Evolutionary conservation across 2,113 vertebrate genomes (phyloP).

Genomic region (Geothlypis trichas): DNA sequence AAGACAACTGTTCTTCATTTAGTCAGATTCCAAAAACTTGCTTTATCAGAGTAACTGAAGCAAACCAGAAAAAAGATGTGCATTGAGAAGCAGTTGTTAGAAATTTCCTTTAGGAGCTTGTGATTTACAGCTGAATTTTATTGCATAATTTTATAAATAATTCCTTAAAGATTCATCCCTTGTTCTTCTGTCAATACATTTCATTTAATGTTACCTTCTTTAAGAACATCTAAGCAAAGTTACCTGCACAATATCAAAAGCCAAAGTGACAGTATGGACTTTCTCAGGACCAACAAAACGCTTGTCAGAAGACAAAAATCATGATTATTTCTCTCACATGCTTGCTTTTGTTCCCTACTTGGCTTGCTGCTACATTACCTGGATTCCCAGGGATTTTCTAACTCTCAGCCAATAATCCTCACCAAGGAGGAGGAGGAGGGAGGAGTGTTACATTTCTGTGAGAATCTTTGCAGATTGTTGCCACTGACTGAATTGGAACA

Average conservation of each 20-base stretch:
- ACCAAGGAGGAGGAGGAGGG: not conserved
- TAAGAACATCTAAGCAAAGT: not conserved
- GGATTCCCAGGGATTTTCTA: slow-evolving; percentile 23
- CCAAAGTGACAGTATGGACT: not conserved
- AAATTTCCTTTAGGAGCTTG: not conserved
- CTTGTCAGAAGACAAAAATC: not conserved
- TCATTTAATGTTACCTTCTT: not conserved
- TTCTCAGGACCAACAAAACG: not conserved
- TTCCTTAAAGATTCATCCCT: not conserved
- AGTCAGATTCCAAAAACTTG: not conserved
- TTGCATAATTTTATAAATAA: not conserved
- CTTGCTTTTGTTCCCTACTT: not conserved
- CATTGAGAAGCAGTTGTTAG: not conserved
- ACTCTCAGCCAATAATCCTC: not conserved
- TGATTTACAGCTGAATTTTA: not conserved
- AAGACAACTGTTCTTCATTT: not conserved
- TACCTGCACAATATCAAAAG: not conserved
- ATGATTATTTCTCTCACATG: not conserved
- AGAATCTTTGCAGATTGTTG: slow-evolving; percentile 62
- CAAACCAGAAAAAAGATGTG: not conserved
- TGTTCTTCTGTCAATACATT: not conserved
- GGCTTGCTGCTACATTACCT: not conserved
- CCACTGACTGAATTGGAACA: slow-evolving; percentile 65
- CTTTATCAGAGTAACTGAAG: not conserved
- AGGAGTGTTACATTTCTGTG: slow-evolving; percentile 46